Evolutionary conservation across 2,113 vertebrate genomes (phyloP).

Genomic region (Phalacrocorax brasilianus): DNA sequence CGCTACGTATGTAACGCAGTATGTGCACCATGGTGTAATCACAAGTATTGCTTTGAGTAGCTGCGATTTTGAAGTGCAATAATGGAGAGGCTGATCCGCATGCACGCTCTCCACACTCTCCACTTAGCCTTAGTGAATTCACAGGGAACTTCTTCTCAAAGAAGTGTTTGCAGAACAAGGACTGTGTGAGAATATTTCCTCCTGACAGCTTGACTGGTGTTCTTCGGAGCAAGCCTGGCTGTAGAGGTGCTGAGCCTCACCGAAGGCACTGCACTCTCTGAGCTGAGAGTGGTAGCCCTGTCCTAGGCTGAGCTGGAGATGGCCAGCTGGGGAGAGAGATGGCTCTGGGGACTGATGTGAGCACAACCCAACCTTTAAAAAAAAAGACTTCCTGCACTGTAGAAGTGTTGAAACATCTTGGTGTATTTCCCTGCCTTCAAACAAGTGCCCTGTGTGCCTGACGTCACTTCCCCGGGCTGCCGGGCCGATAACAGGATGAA

Average conservation of each 20-base stretch:
- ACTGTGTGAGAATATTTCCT: background rate
- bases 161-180: background rate
- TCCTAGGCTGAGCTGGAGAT: background rate
- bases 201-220: background rate
- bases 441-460: background rate
- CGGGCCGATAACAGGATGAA: conserved; percentile 59
- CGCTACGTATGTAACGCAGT: no score
- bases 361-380: background rate
- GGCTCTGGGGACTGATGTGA: background rate
- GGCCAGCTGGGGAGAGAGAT: background rate
- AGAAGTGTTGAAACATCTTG: background rate
- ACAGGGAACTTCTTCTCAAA: background rate
- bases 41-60: background rate
- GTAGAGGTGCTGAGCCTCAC: background rate
- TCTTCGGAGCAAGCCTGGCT: background rate
- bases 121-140: background rate
- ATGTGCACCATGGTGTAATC: background rate
- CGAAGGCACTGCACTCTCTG: accelerated
- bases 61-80: background rate
- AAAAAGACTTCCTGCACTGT: conserved; percentile 54
- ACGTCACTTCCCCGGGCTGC: conserved; percentile 56
- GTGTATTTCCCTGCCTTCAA: conserved; percentile 39
- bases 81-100: background rate
- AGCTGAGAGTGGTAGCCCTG: background rate
- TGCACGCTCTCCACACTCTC: accelerated